Evolutionary conservation across 2,888 invertebrate genomes (phyloP), one percentile per base, ranked within the genome.

Genomic region (Adelphocoris suturalis): DNA sequence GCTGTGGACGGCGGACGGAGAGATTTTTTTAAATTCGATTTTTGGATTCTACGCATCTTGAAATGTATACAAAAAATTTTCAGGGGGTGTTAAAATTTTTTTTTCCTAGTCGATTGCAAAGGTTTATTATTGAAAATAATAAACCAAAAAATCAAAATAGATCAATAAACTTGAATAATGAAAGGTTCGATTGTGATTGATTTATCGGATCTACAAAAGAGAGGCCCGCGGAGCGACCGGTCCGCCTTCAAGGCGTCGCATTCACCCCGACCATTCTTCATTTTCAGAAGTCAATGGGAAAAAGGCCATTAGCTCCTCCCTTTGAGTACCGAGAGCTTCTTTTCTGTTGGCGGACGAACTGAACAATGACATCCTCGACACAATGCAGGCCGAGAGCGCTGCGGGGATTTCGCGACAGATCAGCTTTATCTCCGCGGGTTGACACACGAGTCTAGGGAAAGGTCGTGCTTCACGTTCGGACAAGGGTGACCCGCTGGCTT

Each of bases 311-410:
- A 27, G 27, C 68, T 68, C 68, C 23, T 68, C 68, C 23, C 13
- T 68, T 19, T 68, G 68, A 68, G 68, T 3, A 11, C 19, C 9
- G 23, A 68, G 68, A 23, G 23, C 68, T 68, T 68, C 68, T 68
- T 23, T 23, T 68, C 68, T 19, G 68, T 19, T 19, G n/a, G 57
- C n/a, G 37, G 57, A 57, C 57, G 68, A 68, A 19, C 23, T 23
- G 19, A 68, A 68, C 68, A 68, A 68, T 68, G 68, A 68, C 68
- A 68, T 27, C 68, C 0, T 12, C 68, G 68, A 68, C 68, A 68
- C 27, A 23, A 27, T 68, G 68, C 68, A 23, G 27, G 4, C 11
- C 68, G 2, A n/a, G 37, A 37, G 37, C 37, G 37, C 68, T 68
- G 23, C 68, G 13, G 57, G n/a, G 14, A 57, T 57, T 57, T 57